Evolutionary conservation across 1,140 invertebrate genomes (phyloP).

Genomic region (Drosophila dunni): DNA sequence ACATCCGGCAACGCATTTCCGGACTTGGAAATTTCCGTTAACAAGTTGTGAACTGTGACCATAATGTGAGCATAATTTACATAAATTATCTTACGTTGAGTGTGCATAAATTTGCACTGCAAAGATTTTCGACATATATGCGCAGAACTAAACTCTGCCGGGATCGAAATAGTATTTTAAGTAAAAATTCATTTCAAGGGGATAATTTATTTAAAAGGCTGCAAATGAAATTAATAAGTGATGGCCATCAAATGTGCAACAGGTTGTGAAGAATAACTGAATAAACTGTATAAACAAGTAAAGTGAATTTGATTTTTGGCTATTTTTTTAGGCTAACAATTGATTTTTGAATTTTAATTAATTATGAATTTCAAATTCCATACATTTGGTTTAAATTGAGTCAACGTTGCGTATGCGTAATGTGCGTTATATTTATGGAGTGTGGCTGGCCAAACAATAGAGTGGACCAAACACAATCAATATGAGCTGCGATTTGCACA

Average conservation of each 20-base stretch:
- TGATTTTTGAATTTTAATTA: no score
- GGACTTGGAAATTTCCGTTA: conserved; percentile 37
- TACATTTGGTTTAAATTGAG: conserved; percentile 7
- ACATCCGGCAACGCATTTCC: conserved; percentile 47
- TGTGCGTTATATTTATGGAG: conserved; percentile 25
- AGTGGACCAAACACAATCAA: conserved; percentile 35
- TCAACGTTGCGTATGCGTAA: conserved; percentile 27
- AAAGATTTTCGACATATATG: conserved; percentile 42
- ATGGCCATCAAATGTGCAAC: background rate
- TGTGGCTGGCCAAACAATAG: conserved; percentile 22
- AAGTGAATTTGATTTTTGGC: no score
- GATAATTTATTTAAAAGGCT: background rate
- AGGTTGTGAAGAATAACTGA: background rate
- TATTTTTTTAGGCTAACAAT: background rate
- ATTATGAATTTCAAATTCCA: no score
- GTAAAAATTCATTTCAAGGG: background rate
- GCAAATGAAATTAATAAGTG: background rate
- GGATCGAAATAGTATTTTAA: background rate
- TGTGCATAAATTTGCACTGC: conserved; percentile 37
- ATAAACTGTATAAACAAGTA: background rate
- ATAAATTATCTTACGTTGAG: conserved; percentile 50
- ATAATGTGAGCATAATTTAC: conserved; percentile 38
- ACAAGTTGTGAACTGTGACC: conserved; percentile 42
- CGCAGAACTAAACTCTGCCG: background rate
- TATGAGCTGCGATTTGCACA: conserved; percentile 39